These are phyloP conservation scores for Meloidogyne floridensis DNA, from an alignment of 1,140 invertebrate genomes.

Conservation along the genomic window DNA sequence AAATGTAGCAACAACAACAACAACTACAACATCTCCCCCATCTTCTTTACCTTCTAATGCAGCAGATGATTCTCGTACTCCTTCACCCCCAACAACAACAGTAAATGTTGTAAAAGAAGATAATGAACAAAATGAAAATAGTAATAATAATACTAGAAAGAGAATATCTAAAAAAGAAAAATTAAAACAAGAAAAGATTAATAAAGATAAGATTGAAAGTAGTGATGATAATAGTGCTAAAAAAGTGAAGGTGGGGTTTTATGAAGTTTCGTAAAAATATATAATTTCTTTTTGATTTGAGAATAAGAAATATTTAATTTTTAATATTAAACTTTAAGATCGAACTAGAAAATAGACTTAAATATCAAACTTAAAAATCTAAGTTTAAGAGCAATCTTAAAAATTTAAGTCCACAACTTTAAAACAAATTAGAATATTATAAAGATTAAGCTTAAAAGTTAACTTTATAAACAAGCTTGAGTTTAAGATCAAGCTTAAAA, in stretches of 20 bases:
- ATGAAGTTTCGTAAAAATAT: not conserved
- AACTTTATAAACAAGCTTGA: too few relatives aligned
- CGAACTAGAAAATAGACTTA: too few relatives aligned
- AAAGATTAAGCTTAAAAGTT: too few relatives aligned
- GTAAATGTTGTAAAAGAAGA: not conserved
- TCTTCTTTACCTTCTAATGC: slow-evolving; percentile 9
- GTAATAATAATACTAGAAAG: not conserved
- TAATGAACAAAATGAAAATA: not conserved
- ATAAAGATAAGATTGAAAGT: slow-evolving; percentile 5
- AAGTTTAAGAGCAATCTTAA: too few relatives aligned
- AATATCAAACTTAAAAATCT: too few relatives aligned
- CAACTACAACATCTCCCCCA: slow-evolving; percentile 6
- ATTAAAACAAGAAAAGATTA: not conserved
- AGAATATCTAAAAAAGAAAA: slow-evolving; percentile 1
- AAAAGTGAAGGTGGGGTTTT: not conserved
- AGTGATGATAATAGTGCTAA: slow-evolving; percentile 5
- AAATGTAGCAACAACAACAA: not conserved
- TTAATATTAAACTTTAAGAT: too few relatives aligned
- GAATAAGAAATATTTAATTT: too few relatives aligned
- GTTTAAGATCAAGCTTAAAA: too few relatives aligned
- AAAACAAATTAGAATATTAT: too few relatives aligned
- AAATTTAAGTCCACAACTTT: too few relatives aligned
- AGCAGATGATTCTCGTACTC: slow-evolving; percentile 17
- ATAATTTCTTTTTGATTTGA: too few relatives aligned
- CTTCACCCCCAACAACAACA: slow-evolving; percentile 18